Base-by-base conservation (phyloP, 1,140 invertebrate species). In the Trichonephila inaurata region DNA sequence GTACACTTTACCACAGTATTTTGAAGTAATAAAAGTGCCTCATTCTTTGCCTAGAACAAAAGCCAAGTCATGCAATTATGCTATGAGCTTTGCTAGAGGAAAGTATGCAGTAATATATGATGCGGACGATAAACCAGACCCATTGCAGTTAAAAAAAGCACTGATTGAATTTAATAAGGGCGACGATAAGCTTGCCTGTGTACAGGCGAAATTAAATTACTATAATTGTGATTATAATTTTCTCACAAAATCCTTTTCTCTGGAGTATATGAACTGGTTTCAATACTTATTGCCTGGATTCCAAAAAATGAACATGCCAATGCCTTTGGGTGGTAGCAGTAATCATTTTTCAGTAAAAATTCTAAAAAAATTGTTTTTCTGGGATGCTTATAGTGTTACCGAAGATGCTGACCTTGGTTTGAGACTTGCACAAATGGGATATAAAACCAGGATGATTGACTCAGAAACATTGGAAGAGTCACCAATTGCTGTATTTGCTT, bases 181-280 rank as follows among this genome's bases (percentile, higher is more conserved):
- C 62, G 62, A 66, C 62, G 62, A 66, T 66, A 66, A 66, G 62
- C 62, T 66, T 66, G 62, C 62, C 62, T 66, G 62, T 66, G 62
- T 66, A 66, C 82, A 85, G 82, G 82, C 82, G 82, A 85, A 60
- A 60, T 85, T 85, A 85, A 85, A 85, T 60, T 85, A 85, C 82
- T 85, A 85, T 60, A 85, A 85, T 85, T 85, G 51, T 85, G 51
- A 85, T 60, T 85, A 85, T 85, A 85, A 60, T 85, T 85, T 85
- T 85, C 82, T 85, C 82, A 85, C 82, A 85, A 85, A 85, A 85
- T 85, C 82, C 82, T 85, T 85, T 85, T 85, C 82, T 85, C 82
- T 85, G 82, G 82, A 85, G 82, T 85, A 85, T 85, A 85, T 85
- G 82, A 85, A 85, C 82, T 85, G 82, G 82, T 85, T 85, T 85